Base-by-base conservation (phyloP, 2,113 vertebrate species). In the Sapajus apella region DNA sequence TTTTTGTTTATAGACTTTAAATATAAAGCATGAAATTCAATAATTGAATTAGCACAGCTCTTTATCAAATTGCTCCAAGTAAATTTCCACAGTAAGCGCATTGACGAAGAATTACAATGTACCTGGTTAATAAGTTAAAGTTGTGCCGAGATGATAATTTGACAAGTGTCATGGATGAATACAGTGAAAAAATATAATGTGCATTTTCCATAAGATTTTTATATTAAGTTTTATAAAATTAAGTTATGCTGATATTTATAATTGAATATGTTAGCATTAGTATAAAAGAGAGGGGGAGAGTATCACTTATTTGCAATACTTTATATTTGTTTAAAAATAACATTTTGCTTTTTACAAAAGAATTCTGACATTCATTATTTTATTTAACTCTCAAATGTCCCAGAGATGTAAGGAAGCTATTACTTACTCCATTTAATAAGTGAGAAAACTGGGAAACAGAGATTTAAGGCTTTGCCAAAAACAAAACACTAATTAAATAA, bases 1-100 rank as follows among this genome's bases (percentile, higher is more conserved):
- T 97, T 97, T 98, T 97, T 96, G 94, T 97, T 97, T 96, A 96
- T 76, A 97, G 96, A 76, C 86, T 96, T 97, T 89, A 96, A 90
- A 95, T 93, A 95, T 87, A 95, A 97, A 43, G 70, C 43, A 95
- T 87, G 85, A 90, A 96, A 98, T 95, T 95, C 94, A 97, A 96
- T 96, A 87, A 97, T 91, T 97, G 73, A 97, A 98, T 98, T 97
- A 97, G 50, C 83, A 97, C 95, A 96, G 87, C 90, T 81, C 90
- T 97, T 96, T 66, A 87, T 94, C 96, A 97, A 97, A 97, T 97
- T 98, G 94, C 85, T 90, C 76, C 92, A 96, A 96, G 83, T 86
- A 96, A 87, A 82, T 98, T 95, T 94, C 52, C 87, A 77, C 56
- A 96, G 91, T 79, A 77, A 95, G 87, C 66, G 95, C 25, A 92